These are phyloP conservation scores for Abramis brama DNA, from an alignment of 2,113 vertebrate species.

Conservation along the genomic window DNA sequence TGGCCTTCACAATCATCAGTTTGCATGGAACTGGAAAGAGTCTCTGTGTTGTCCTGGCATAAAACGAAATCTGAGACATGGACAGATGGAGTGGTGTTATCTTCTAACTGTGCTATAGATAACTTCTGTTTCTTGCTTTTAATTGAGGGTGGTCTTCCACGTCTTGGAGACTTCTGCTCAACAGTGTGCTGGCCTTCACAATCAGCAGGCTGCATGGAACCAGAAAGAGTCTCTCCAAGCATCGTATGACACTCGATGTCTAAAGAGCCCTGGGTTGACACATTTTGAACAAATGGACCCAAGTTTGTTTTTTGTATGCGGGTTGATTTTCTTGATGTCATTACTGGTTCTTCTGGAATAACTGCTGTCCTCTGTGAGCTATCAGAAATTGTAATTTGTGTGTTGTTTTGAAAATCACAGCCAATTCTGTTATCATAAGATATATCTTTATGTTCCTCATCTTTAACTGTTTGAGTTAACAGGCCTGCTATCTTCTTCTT, in stretches of 20 bases:
- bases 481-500: slow-evolving; percentile 4
- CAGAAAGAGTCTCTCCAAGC: neutral
- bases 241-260: neutral
- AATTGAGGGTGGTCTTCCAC: slow-evolving; percentile 1
- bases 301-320: neutral
- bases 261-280: neutral
- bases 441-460: neutral
- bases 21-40: neutral
- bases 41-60: neutral
- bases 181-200: neutral
- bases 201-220: neutral
- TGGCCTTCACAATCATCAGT: neutral
- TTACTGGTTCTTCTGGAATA: neutral
- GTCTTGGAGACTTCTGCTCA: neutral
- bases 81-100: neutral
- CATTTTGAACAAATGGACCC: neutral
- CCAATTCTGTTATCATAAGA: slow-evolving; percentile 2
- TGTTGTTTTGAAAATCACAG: slow-evolving; percentile 10
- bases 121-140: neutral
- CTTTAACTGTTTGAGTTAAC: slow-evolving; percentile 1
- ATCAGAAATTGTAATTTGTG: neutral
- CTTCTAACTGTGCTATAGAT: neutral
- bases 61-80: neutral
- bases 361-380: neutral
- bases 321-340: slow-evolving; percentile 5